These are phyloP conservation scores for Cenopis cana DNA, from an alignment of 2,888 invertebrate species.

Conservation along the genomic window DNA sequence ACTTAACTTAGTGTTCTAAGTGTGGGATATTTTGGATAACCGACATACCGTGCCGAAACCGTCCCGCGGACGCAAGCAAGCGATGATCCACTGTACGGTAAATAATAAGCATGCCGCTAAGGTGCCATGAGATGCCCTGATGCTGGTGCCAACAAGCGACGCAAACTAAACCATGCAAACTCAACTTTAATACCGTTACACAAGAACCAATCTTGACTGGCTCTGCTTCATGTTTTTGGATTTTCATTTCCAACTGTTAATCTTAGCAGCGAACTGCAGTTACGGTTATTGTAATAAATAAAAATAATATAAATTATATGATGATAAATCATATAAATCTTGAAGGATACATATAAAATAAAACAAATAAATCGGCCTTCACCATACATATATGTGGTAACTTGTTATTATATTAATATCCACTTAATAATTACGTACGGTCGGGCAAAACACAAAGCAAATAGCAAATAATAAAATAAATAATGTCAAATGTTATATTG, in stretches of 20 bases:
- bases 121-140: slow-evolving; percentile 63
- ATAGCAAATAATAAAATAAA: slow-evolving; percentile 66
- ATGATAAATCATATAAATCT: slow-evolving; percentile 10
- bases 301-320: slow-evolving; percentile 15
- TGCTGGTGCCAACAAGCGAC: slow-evolving; percentile 47
- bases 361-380: neutral
- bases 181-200: neutral
- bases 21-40: neutral
- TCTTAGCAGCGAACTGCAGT: slow-evolving; percentile 6
- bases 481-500: slow-evolving; percentile 48
- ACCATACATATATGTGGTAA: slow-evolving; percentile 12
- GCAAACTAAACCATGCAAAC: slow-evolving; percentile 41
- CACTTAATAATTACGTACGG: slow-evolving; percentile 45
- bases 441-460: slow-evolving; percentile 68
- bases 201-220: neutral
- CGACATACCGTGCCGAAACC: slow-evolving; percentile 26
- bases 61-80: slow-evolving; percentile 52
- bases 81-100: slow-evolving; percentile 52
- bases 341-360: slow-evolving; percentile 10
- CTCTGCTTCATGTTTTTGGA: neutral
- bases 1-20: neutral
- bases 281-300: neutral
- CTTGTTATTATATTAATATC: slow-evolving; percentile 4
- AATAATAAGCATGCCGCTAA: slow-evolving; percentile 56
- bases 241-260: neutral